These are phyloP conservation scores for Serrognathus titanus DNA, from an alignment of 2,888 invertebrate species.

Conservation along the genomic window DNA sequence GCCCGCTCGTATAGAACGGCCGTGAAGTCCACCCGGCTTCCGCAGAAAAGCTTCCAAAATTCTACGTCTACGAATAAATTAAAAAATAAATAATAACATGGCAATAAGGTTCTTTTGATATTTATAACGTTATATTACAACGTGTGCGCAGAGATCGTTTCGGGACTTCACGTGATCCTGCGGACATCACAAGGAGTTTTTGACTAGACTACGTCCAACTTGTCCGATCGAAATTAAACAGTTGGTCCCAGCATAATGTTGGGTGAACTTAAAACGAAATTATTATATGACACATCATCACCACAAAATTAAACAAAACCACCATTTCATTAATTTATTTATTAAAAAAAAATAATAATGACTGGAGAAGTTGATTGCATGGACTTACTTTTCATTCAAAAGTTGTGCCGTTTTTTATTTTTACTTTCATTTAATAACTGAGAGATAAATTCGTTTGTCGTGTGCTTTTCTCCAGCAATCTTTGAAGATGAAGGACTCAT, in stretches of 20 bases:
- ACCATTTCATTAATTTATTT: too few relatives aligned
- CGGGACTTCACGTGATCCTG: constrained; percentile 4
- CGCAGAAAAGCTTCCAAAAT: constrained; percentile 23
- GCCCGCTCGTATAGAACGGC: not conserved
- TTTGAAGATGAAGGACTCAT: too few relatives aligned
- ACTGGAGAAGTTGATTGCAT: too few relatives aligned
- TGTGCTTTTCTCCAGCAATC: too few relatives aligned
- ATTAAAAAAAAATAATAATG: too few relatives aligned
- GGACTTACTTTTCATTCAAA: too few relatives aligned
- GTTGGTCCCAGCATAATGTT: constrained; percentile 36
- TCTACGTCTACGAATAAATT: constrained; percentile 25
- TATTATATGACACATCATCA: not conserved
- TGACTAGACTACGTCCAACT: constrained; percentile 20
- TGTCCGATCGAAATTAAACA: constrained; percentile 1
- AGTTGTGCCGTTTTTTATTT: too few relatives aligned
- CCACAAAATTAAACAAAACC: too few relatives aligned
- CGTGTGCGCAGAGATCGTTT: constrained; percentile 10
- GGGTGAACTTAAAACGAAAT: constrained; percentile 19
- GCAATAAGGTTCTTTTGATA: constrained; percentile 25
- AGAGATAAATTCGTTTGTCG: too few relatives aligned
- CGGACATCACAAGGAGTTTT: constrained; percentile 22
- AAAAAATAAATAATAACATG: constrained; percentile 32
- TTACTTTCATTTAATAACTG: too few relatives aligned
- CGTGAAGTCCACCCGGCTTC: not conserved
- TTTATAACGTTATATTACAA: constrained; percentile 24